Base-by-base conservation (phyloP, 2,113 vertebrate species). In the Chionomys nivalis region DNA sequence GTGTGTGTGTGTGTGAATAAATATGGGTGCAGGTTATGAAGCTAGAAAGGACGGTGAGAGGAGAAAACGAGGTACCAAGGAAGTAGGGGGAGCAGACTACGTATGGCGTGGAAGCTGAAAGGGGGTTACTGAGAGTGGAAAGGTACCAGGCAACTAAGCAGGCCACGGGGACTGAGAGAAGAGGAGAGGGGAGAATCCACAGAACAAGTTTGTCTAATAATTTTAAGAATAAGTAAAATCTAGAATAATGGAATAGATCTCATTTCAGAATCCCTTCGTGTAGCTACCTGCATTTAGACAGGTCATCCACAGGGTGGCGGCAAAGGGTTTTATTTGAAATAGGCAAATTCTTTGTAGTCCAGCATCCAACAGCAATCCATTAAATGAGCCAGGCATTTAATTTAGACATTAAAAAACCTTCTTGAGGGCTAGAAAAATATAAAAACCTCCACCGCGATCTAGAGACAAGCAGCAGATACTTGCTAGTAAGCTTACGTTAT, bases 261-360 rank as follows among this genome's bases (percentile, higher is more conserved):
- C 17, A 70, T 86, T 89, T 70, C 65, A 81, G 83, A 86, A 58
- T 85, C 3, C 26, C 4, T 93, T 94, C 95, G 78, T 39, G 72
- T 58, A 42, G 16, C 31, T 7, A 17, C 3, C 58, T 76, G 97
- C 58, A 83, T 44, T 93, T 93, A 73, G 12, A 52, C 1, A 10
- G 88, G 3, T 28, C 0, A 5, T 33, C 97, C 97, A 97, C 97
- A 94, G 79, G 96, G 92, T 92, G 97, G 97, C 70, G 73, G 79
- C 81, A 96, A 94, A 97, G 92, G 44, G 44, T 87, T 76, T 94
- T 36, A 47, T 70, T 72, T 93, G 82, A 96, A 83, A 14, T 7
- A 26, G 61, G 11, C 21, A 44, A 3, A 23, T 26, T 19, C 42
- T 75, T 88, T 17, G 1, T 0, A 17, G 44, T 12, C 0, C 47